Evolutionary conservation across 2,113 vertebrate species (phyloP), one percentile per base, ranked within the genome.

Genomic region (Caranx melampygus): DNA sequence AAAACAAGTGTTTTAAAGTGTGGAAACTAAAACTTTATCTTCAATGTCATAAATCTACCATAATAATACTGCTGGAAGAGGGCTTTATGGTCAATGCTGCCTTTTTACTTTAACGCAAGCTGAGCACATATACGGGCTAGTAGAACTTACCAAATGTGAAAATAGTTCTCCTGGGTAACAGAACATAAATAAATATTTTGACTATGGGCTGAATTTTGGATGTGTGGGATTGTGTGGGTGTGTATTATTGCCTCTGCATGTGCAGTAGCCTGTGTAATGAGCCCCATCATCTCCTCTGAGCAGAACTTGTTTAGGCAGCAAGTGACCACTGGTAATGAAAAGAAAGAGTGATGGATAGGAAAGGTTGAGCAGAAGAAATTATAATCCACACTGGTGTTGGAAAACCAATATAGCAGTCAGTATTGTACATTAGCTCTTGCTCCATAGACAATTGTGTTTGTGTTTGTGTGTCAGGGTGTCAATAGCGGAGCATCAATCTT

Each of bases 241-340:
- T 55, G 16, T 13, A 2, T 37, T 9, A 21, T 13, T 37, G 26
- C 60, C 5, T 44, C 8, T 63, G 35, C 0, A 37, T 74, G 55
- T 72, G 42, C 37, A 82, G 31, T 15, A 59, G 31, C 37, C 67
- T 75, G 44, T 73, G 51, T 65, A 80, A 80, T 80, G 51, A 80
- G 55, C 31, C 57, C 18, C 12, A 77, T 59, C 59, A 52, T 59
- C 16, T 49, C 9, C 7, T 72, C 6, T 34, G 44, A 49, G n/a
- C 54, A 67, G 34, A 60, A 34, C 13, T 13, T 47, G 31, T 74
- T 73, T 63, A 21, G 63, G 26, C 67, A 76, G 12, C 3, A 31
- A 72, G 37, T 75, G 26, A 72, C 61, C 10, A 10, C 11, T 57
- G 34, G 6, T 65, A 64, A 76, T 76, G 35, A 52, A 37, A 45